Evolutionary conservation across 2,888 invertebrate genomes (phyloP), one percentile per base, ranked within the genome.

Genomic region (Laothoe populi): DNA sequence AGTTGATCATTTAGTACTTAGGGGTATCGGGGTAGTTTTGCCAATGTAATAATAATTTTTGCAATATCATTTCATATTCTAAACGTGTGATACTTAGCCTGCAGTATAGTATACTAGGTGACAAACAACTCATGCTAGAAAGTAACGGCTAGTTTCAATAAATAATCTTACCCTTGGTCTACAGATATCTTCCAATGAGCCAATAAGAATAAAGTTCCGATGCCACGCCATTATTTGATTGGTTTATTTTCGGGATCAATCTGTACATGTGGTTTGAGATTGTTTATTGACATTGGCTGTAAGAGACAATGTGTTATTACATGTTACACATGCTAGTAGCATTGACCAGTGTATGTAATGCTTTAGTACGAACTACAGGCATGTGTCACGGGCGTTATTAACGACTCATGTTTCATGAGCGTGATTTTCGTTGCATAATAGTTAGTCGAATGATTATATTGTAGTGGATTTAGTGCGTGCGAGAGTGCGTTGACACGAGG

Each of bases 1-100:
- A 84, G 83, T 73, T 79, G 73, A 81, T 75, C 75, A 75, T 82
- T 78, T 87, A 88, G 90, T 90, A 89, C 88, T 89, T 90, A 90
- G 86, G 77, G 82, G 82, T 77, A 77, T 72, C 63, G 82, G 82
- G 83, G 77, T 70, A 79, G 75, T 72, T 81, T 78, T 76, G 82
- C 77, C 79, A 75, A 74, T 77, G 71, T 80, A 77, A 74, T 79
- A 74, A 79, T 81, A 77, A 75, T 79, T 82, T 80, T 82, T 76
- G 83, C 82, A 82, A 82, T 79, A 75, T 75, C 71, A 72, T 69
- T 73, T 75, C 68, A 78, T 75, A 72, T 73, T 70, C 73, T 24
- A 48, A 38, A 5, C 8, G 11, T 13, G 38, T 38, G 38, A 13
- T 38, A 38, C 13, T 11, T 3, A 11, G 38, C 38, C 38, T 13